These are phyloP conservation scores for Lycophotia porphyrea DNA, from an alignment of 2,888 invertebrate genomes.

Conservation along the genomic window DNA sequence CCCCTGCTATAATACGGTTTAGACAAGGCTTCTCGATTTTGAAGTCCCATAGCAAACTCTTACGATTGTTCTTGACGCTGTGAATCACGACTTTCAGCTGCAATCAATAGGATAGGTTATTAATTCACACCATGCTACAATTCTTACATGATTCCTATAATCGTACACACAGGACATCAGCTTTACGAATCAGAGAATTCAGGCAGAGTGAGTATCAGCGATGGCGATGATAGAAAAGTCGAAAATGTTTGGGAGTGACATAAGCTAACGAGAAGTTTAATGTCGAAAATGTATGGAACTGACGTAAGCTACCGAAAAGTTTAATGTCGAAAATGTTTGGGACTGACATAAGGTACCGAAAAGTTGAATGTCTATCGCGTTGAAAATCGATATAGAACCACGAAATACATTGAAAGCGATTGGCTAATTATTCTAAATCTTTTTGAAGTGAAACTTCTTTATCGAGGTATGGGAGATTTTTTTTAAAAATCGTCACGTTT, in stretches of 20 bases:
- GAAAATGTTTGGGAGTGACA: no score
- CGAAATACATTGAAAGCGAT: no score
- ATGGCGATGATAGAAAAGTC: no score
- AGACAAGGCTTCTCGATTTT: constrained; percentile 45
- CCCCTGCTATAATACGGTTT: constrained; percentile 15
- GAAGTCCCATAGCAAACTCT: constrained; percentile 39
- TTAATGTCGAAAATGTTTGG: no score
- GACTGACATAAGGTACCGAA: background rate
- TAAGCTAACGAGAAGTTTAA: no score
- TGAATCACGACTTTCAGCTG: constrained; percentile 46
- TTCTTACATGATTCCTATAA: background rate
- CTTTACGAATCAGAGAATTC: background rate
- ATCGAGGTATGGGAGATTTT: no score
- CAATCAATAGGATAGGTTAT: constrained; percentile 8
- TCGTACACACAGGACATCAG: background rate
- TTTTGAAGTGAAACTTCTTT: no score
- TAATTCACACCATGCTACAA: background rate
- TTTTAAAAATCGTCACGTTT: no score
- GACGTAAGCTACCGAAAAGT: no score
- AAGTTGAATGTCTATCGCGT: background rate
- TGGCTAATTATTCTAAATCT: background rate
- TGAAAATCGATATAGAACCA: background rate
- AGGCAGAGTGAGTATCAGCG: no score
- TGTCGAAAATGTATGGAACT: no score
- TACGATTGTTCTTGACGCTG: constrained; percentile 39